Evolutionary conservation across 1,140 invertebrate species (phyloP).

Genomic region (Ostrea edulis): DNA sequence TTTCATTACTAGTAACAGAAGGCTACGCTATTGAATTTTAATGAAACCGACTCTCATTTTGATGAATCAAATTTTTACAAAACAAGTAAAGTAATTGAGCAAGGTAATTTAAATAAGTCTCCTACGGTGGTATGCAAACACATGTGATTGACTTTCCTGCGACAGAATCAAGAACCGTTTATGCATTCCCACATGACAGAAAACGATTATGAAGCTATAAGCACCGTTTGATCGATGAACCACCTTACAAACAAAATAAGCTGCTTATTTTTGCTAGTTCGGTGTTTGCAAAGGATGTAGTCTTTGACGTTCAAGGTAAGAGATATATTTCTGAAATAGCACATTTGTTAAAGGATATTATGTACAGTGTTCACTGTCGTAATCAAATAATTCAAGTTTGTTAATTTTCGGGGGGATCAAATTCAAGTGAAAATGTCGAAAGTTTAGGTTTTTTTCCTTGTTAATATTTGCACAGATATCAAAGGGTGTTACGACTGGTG

Average conservation of each 20-base stretch:
- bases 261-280: slow-evolving; percentile 22
- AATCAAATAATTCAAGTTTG: too few species aligned
- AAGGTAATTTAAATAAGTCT: neutral
- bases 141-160: neutral
- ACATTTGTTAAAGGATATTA: neutral
- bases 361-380: neutral
- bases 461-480: neutral
- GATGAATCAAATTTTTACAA: neutral
- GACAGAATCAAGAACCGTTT: neutral
- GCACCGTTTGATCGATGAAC: slow-evolving; percentile 12
- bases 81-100: neutral
- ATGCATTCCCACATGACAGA: neutral
- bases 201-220: slow-evolving; percentile 9
- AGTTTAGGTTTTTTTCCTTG: neutral
- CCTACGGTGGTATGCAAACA: neutral
- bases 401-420: too few species aligned
- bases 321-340: neutral
- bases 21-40: neutral
- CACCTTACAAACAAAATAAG: slow-evolving; percentile 24
- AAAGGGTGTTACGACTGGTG: neutral
- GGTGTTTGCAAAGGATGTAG: neutral
- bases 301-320: neutral
- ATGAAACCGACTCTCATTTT: neutral
- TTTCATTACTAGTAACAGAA: too few species aligned
- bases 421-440: neutral